A percentile compares a stretch with the other conserved stretches of the same genome.
Evolutionary conservation across 2,888 invertebrate species (phyloP).

Genomic region (Hylaea fasciaria): DNA sequence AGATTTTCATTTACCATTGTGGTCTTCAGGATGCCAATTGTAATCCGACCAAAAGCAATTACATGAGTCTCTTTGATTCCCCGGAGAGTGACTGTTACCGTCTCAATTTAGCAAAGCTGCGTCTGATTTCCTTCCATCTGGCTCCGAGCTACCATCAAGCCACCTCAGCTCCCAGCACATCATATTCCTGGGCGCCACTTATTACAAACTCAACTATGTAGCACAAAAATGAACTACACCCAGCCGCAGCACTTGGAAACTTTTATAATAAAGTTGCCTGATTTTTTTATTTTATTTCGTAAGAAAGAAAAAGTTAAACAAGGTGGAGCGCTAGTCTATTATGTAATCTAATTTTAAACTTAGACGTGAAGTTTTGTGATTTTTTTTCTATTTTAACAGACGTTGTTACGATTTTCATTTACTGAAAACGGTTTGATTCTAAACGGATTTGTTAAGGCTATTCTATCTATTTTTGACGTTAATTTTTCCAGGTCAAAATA

Average conservation of each 20-base stretch:
- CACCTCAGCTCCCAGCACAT: slow-evolving; percentile 45
- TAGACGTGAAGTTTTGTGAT: slow-evolving; percentile 21
- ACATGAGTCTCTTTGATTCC: too few species aligned
- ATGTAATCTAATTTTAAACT: slow-evolving; percentile 33
- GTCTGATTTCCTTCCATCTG: slow-evolving; percentile 42
- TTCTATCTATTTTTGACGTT: too few species aligned
- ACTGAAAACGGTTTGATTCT: neutral
- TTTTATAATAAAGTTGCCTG: slow-evolving; percentile 38
- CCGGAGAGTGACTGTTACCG: neutral
- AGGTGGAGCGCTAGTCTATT: slow-evolving; percentile 33
- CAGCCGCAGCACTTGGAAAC: slow-evolving; percentile 38
- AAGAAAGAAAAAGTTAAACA: slow-evolving; percentile 38
- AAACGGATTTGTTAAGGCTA: neutral
- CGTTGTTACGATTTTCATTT: slow-evolving; percentile 17
- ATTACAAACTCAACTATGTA: slow-evolving; percentile 28
- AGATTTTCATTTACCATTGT: too few species aligned
- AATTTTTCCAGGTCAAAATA: too few species aligned
- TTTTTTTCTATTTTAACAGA: slow-evolving; percentile 16
- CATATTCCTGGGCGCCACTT: slow-evolving; percentile 38
- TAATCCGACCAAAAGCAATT: too few species aligned
- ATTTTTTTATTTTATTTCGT: slow-evolving; percentile 42
- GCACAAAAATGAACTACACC: slow-evolving; percentile 35
- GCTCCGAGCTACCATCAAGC: slow-evolving; percentile 45
- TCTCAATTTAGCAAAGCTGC: neutral
- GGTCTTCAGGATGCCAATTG: too few species aligned